Conservation (phyloP, 2,113 vertebrate species). For the Coryphaenoides rupestris region DNA sequence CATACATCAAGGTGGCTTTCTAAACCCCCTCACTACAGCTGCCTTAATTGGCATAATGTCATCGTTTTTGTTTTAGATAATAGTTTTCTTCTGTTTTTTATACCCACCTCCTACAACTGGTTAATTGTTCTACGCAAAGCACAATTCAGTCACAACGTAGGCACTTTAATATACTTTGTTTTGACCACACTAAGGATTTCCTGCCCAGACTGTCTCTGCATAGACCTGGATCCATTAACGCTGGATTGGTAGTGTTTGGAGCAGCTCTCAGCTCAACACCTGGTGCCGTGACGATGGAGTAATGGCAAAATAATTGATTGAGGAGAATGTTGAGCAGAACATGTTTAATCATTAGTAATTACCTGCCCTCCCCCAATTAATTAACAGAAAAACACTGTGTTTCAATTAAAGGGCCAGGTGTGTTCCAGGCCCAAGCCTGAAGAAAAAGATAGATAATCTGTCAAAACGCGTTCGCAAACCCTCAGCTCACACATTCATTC, state of each 20-base stretch:
- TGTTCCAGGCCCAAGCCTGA: not conserved
- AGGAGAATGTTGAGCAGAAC: not conserved
- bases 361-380: conserved; percentile 7
- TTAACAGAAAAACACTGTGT: not conserved
- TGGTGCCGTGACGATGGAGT: not conserved
- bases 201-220: not conserved
- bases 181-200: no score
- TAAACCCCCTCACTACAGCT: not conserved
- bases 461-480: no score
- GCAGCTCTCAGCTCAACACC: not conserved
- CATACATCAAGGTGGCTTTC: not conserved
- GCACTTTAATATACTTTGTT: no score
- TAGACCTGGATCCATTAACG: conserved; percentile 1
- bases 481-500: no score
- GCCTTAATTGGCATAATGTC: not conserved
- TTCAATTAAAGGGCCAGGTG: conserved; percentile 1
- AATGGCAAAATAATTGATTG: conserved; percentile 8
- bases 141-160: no score
- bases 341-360: conserved; percentile 13
- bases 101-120: no score
- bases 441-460: no score
- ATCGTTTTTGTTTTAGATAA: no score
- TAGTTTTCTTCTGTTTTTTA: no score
- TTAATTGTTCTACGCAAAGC: no score
- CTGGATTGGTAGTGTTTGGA: not conserved